Conservation (phyloP, 2,888 invertebrate genomes). For the Leistus spinibarbis region DNA sequence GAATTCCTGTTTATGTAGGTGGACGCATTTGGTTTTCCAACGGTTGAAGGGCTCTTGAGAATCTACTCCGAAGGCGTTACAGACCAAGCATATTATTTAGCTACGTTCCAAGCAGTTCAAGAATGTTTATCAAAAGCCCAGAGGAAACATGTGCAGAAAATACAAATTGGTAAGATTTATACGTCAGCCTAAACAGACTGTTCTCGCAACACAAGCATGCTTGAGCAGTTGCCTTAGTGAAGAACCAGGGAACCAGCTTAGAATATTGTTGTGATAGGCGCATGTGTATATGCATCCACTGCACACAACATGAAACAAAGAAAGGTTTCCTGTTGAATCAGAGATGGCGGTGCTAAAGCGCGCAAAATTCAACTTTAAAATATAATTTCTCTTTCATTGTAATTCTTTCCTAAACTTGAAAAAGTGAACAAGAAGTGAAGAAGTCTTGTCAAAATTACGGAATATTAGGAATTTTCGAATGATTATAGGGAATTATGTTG, state of each 20-base stretch:
- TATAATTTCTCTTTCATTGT: too few species aligned
- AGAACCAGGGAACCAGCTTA: background rate
- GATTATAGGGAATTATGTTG: background rate
- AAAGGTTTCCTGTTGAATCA: too few species aligned
- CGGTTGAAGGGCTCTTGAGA: constrained; percentile 72
- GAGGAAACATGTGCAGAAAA: constrained; percentile 47
- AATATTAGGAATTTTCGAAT: background rate
- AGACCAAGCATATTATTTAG: constrained; percentile 76
- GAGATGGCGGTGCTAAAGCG: too few species aligned
- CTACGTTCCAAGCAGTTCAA: constrained; percentile 72
- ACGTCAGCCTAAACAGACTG: background rate
- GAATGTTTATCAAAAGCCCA: constrained; percentile 69
- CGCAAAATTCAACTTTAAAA: too few species aligned
- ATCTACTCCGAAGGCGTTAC: constrained; percentile 80
- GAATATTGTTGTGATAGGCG: too few species aligned
- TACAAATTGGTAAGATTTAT: constrained; percentile 15
- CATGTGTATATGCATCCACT: too few species aligned
- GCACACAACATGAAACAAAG: too few species aligned
- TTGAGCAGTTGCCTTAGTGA: background rate
- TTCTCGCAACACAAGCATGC: background rate
- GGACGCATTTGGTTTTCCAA: constrained; percentile 75
- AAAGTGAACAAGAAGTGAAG: too few species aligned
- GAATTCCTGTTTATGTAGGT: constrained; percentile 59
- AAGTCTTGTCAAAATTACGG: too few species aligned
- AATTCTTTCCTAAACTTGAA: too few species aligned